phyloP scores from a whole-genome alignment of 2,888 invertebrate genomes.

The Acanthosepion lycidas region DNA sequence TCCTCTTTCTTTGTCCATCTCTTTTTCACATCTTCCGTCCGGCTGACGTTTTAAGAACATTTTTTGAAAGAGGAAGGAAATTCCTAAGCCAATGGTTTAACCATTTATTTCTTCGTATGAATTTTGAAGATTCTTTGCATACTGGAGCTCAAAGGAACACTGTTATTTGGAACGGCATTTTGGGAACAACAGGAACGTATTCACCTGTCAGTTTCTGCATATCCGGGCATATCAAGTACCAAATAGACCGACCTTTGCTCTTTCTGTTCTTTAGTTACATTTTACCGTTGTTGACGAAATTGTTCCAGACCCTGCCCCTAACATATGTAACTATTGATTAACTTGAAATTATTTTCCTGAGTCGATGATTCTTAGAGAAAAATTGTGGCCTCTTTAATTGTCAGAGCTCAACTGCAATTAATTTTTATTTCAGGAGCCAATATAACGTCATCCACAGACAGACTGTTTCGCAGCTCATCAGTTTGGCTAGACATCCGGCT shows the following conservation, averaged over 20 bases:
- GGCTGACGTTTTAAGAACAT: not conserved
- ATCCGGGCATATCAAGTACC: not conserved
- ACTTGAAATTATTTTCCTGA: too few species aligned
- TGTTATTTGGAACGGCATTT: not conserved
- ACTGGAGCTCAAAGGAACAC: not conserved
- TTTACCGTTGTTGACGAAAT: not conserved
- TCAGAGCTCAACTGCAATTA: too few species aligned
- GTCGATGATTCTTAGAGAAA: too few species aligned
- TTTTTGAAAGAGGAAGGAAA: not conserved
- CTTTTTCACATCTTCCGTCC: not conserved
- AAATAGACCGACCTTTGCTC: not conserved
- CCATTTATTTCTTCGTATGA: not conserved
- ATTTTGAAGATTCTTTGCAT: not conserved
- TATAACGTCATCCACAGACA: too few species aligned
- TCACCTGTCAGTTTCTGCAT: not conserved
- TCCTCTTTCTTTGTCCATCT: not conserved
- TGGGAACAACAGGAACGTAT: not conserved
- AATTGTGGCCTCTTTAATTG: too few species aligned
- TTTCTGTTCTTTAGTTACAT: not conserved
- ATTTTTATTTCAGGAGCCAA: too few species aligned
- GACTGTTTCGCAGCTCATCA: too few species aligned
- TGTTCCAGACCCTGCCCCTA: too few species aligned
- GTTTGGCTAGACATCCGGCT: too few species aligned
- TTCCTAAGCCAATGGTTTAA: not conserved
- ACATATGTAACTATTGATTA: too few species aligned